Evolutionary conservation across 2,797 vertebrate genomes (phyloP), one percentile per base, ranked within the genome.

Genomic region (Semotilus atromaculatus): DNA sequence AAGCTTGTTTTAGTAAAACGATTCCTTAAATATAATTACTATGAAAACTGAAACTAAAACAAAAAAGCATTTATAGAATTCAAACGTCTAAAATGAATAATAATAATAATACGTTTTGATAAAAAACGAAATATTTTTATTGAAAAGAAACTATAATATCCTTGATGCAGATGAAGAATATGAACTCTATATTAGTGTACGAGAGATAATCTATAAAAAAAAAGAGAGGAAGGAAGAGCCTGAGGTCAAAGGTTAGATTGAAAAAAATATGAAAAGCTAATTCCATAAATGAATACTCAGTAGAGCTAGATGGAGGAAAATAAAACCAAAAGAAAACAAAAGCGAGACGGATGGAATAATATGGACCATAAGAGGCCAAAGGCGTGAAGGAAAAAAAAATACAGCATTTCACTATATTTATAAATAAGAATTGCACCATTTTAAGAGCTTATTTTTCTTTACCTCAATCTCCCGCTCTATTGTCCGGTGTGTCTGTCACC

Each of bases 361-460:
- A 18, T 75, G 58, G 4, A 67, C 26, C 29, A 34, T 29, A 62
- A 75, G 51, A 60, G 14, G 34, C 68, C 38, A 31, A 72, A 68
- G 36, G 51, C 62, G 23, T 81, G 34, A 40, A n/a, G 18, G 29
- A 23, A 10, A 62, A 26, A 60, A 75, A 71, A 82, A 84, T 48
- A 82, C 34, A 58, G 81, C 21, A 40, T 18, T 45, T 51, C 72
- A 76, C 48, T 76, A 38, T 67, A 76, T 77, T 76, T 76, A 68
- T 68, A 83, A 29, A 76, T 85, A 74, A 78, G 67, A 79, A 72
- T 78, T 45, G 7, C 60, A 38, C 62, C 68, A 71, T 55, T 62
- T 43, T 29, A 43, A 68, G 62, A 76, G 73, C 51, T 45, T 60
- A 40, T 81, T 45, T 45, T 45, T 29, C 62, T 34, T 34, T 34